Percentiles rank a stretch among this genome's conserved stretches.
Evolutionary conservation across 2,113 vertebrate species (phyloP).

Genomic region (Neogobius melanostomus): DNA sequence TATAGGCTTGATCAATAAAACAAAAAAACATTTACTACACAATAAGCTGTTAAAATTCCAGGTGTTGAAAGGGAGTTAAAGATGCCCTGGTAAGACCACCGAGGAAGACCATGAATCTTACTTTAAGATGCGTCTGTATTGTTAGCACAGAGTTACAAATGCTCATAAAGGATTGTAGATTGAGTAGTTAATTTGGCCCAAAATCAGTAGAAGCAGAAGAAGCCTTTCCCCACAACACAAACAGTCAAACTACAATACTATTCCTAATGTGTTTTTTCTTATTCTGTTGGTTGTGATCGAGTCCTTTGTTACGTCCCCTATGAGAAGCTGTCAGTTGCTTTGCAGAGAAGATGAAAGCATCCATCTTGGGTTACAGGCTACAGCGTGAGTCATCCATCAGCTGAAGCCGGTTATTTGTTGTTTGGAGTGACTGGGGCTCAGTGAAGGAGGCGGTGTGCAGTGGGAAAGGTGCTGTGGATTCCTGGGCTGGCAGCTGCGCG

Average conservation of each 20-base stretch:
- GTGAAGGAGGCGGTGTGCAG: constrained; percentile 13
- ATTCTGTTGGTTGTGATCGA: neutral
- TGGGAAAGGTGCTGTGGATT: constrained; percentile 45
- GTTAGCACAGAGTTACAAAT: constrained; percentile 13
- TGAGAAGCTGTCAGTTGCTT: constrained; percentile 29
- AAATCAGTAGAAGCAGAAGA: constrained; percentile 1
- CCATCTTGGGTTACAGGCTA: constrained; percentile 31
- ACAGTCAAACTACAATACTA: neutral
- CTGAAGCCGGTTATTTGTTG: constrained; percentile 56
- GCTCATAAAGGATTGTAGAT: constrained; percentile 11
- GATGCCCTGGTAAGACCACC: neutral
- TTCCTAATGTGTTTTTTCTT: neutral
- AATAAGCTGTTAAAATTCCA: no score
- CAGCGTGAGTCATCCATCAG: constrained; percentile 38
- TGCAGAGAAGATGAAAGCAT: constrained; percentile 40
- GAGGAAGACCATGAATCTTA: constrained; percentile 13
- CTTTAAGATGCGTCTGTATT: constrained; percentile 8
- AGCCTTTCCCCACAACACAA: neutral
- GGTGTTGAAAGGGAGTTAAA: no score
- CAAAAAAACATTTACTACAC: no score
- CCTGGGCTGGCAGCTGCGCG: constrained; percentile 43
- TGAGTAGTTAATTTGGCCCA: neutral
- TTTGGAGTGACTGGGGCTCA: constrained; percentile 31
- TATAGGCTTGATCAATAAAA: no score
- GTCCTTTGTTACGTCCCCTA: constrained; percentile 6